Conservation (phyloP, 1,140 invertebrate genomes). For the Arion vulgaris region DNA sequence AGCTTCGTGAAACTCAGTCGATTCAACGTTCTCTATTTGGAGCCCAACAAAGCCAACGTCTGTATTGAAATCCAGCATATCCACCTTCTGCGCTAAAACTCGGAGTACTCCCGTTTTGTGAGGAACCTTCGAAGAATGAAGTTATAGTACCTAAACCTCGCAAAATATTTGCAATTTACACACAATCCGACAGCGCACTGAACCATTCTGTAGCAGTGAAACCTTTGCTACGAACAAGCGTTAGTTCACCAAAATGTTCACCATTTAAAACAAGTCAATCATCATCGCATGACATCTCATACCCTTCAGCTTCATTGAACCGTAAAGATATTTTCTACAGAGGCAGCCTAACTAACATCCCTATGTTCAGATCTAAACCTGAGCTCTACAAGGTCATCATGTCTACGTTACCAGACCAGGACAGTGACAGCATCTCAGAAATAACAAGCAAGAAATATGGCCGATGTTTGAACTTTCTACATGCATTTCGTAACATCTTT, state of each 20-base stretch:
- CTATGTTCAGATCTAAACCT: constrained; percentile 71
- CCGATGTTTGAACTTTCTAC: constrained; percentile 36
- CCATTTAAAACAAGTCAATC: neutral
- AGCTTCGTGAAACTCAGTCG: too few relatives aligned
- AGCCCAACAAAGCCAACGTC: too few relatives aligned
- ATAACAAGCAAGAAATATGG: constrained; percentile 1
- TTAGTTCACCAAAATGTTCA: neutral
- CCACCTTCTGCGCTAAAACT: too few relatives aligned
- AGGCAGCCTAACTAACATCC: constrained; percentile 82
- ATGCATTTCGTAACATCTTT: constrained; percentile 73
- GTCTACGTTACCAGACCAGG: neutral
- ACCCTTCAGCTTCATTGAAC: constrained; percentile 75
- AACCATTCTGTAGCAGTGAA: neutral
- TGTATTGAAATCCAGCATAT: too few relatives aligned
- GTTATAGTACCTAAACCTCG: neutral
- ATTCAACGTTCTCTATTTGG: too few relatives aligned
- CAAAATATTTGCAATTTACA: neutral
- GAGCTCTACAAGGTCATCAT: constrained; percentile 52
- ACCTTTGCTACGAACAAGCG: neutral
- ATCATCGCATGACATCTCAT: neutral
- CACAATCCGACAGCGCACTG: neutral
- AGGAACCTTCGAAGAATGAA: neutral
- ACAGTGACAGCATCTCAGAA: neutral
- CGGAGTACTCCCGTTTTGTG: too few relatives aligned
- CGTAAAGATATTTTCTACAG: constrained; percentile 90